phyloP scores from a whole-genome alignment of 2,113 vertebrate species.

The Polypterus senegalus region DNA sequence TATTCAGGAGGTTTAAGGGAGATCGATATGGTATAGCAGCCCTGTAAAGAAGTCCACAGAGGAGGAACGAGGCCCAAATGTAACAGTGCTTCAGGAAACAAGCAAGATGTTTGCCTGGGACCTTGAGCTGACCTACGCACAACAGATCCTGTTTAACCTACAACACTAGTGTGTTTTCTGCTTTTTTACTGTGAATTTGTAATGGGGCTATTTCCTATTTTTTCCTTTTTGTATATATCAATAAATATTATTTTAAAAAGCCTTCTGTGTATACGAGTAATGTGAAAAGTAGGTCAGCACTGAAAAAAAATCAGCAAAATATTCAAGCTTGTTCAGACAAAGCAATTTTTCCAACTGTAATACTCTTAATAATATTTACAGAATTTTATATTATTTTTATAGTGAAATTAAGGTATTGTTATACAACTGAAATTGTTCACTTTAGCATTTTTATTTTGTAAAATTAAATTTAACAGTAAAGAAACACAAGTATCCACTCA shows the following conservation, averaged over 20 bases:
- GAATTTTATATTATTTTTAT: too few relatives aligned
- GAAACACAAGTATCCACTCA: too few relatives aligned
- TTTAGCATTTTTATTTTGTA: too few relatives aligned
- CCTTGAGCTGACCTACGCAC: slow-evolving; percentile 35
- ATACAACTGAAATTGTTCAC: too few relatives aligned
- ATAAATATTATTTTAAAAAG: neutral
- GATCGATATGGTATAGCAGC: slow-evolving; percentile 63
- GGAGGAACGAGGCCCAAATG: slow-evolving; percentile 16
- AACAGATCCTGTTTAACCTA: slow-evolving; percentile 23
- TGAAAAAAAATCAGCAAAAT: too few relatives aligned
- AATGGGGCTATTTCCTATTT: neutral
- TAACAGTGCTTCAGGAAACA: slow-evolving; percentile 37
- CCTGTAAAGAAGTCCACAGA: slow-evolving; percentile 39
- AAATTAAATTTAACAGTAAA: too few relatives aligned
- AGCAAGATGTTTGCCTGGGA: slow-evolving; percentile 37
- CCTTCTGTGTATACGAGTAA: too few relatives aligned
- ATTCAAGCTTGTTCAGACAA: too few relatives aligned
- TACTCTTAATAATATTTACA: too few relatives aligned
- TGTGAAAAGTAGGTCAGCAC: too few relatives aligned
- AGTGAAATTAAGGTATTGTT: too few relatives aligned
- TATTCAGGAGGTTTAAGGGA: slow-evolving; percentile 55
- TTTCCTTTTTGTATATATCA: neutral
- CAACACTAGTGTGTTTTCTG: slow-evolving; percentile 10
- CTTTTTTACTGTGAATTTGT: neutral
- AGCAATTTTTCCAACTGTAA: too few relatives aligned